Evolutionary conservation across 2,113 vertebrate species (phyloP).

Genomic region (Camelus bactrianus): DNA sequence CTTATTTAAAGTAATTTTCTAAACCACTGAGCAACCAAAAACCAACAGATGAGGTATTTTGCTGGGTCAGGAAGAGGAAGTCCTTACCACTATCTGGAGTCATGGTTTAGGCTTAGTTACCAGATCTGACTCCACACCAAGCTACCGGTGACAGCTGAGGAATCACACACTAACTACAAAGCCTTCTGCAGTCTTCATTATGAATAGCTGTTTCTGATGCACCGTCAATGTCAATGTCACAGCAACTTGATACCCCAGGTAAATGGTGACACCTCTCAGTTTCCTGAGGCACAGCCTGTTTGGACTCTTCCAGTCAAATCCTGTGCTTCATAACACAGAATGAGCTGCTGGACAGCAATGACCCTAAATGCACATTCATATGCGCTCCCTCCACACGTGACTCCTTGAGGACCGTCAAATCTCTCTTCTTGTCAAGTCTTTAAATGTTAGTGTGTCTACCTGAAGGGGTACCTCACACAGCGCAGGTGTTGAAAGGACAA

Average conservation of each 20-base stretch:
- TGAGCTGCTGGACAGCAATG: not conserved
- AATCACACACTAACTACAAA: not conserved
- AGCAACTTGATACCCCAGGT: not conserved
- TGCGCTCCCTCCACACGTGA: not conserved
- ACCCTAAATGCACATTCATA: not conserved
- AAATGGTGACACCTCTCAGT: not conserved
- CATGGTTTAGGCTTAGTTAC: not conserved
- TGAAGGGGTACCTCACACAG: not conserved
- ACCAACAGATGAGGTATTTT: not conserved
- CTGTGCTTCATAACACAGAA: not conserved
- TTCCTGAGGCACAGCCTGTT: not conserved
- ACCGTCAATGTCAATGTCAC: not conserved
- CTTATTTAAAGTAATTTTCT: constrained; percentile 71
- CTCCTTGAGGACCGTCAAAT: not conserved
- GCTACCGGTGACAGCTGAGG: not conserved
- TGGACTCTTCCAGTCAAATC: not conserved
- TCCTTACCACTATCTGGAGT: not conserved
- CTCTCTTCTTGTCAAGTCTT: not conserved
- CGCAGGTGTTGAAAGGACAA: not conserved
- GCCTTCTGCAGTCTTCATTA: not conserved
- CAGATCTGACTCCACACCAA: not conserved
- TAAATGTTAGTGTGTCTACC: not conserved
- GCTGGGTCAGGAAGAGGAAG: constrained; percentile 27
- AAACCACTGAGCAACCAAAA: constrained; percentile 2
- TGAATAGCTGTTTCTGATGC: not conserved